Evolutionary conservation across 2,797 vertebrate genomes (phyloP), one percentile per base, ranked within the genome.

Genomic region (Peromyscus aztecus): DNA sequence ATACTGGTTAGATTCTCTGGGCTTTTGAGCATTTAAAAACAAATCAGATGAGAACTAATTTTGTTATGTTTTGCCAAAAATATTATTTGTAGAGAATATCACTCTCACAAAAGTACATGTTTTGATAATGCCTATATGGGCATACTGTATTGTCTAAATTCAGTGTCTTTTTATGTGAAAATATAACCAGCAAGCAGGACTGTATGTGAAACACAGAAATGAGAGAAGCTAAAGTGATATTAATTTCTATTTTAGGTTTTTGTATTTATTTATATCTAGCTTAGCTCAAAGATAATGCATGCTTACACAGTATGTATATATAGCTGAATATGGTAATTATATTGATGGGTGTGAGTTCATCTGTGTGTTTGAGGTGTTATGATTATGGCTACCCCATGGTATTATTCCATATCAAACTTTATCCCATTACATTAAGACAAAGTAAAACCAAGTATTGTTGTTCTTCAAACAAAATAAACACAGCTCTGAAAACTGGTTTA

Each of bases 1-100:
- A 61, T n/a, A 77, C 17, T 55, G n/a, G 19, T 80, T 90, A 80
- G 69, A 84, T 17, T 81, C 55, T 69, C 46, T 73, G 11, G 21
- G 59, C 40, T 90, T 34, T 46, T 89, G 16, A 78, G 23, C 49
- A 31, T 90, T 84, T 94, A 93, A 77, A 94, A 94, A 55, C 63
- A 94, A 84, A 91, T 89, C 73, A 73, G 31, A 87, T 9, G 59
- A 73, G 96, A 85, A 89, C 75, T 43, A 90, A 52, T 55, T 63
- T 86, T 61, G 85, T 63, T 17, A 9, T 65, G 24, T 61, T 94
- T 88, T 96, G 61, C 75, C 37, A 89, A 97, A 96, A 95, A 71
- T 89, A 71, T n/a, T 92, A 19, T 76, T 86, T 87, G 73, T 91
- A n/a, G 13, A 73, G 57, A 92, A 29, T 65, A 94, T 76, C 61